A percentile compares a stretch with the other conserved stretches of the same genome.
phyloP scores from a whole-genome alignment of 2,797 vertebrate genomes.

The Luscinia megarhynchos region DNA sequence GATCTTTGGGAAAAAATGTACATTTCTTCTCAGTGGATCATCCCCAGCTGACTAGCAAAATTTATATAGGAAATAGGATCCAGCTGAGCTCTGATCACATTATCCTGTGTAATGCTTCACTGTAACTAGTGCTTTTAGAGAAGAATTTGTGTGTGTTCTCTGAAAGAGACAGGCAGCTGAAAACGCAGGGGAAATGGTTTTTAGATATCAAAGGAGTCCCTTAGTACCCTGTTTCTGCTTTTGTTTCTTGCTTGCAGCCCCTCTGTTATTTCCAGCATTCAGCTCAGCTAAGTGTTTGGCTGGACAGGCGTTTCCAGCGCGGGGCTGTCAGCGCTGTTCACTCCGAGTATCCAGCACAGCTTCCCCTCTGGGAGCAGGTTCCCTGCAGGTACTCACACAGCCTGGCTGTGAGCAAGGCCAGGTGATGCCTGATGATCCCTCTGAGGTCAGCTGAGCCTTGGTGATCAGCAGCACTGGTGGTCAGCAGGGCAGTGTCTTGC shows the following conservation, averaged over 20 bases:
- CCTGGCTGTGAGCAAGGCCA: not conserved
- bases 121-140: constrained; percentile 15
- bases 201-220: not conserved
- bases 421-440: not conserved
- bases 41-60: constrained; percentile 16
- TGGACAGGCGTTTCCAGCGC: not conserved
- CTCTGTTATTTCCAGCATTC: not conserved
- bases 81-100: constrained; percentile 60
- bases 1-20: constrained; percentile 36
- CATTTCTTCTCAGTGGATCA: constrained; percentile 35
- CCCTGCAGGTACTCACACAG: accelerated
- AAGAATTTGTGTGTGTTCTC: constrained; percentile 8
- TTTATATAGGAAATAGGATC: constrained; percentile 62
- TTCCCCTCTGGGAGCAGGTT: not conserved
- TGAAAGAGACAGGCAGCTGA: constrained; percentile 23
- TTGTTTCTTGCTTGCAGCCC: not conserved
- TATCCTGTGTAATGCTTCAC: constrained; percentile 48
- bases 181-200: constrained; percentile 29
- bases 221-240: not conserved
- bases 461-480: not conserved
- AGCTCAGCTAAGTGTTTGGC: not conserved
- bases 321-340: accelerated
- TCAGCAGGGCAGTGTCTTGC: not conserved
- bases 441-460: not conserved
- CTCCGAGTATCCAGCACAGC: accelerated